Base-by-base conservation (phyloP, 2,113 vertebrate genomes). In the Carassius gibelio region DNA sequence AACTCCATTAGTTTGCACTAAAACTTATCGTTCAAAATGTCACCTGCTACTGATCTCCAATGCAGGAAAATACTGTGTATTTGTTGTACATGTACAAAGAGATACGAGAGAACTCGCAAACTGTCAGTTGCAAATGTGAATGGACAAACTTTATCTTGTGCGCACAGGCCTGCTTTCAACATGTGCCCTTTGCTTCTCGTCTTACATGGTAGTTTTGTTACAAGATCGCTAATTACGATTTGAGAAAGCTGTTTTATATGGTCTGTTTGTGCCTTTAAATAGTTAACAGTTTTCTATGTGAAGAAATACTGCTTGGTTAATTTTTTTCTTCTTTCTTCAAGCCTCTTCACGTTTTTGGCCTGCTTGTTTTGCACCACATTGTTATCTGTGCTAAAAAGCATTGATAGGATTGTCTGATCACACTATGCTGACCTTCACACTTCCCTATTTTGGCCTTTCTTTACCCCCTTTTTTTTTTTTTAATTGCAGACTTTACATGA, bases 1-100 rank as follows among this genome's bases (percentile, higher is more conserved):
- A 34, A 52, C 79, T 71, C 90, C 87, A 88, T 89, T 88, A 90
- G 92, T 93, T 96, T 97, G 96, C 96, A 96, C 96, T 96, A 95
- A 93, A 76, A 81, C 15, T 34, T 72, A 26, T 66, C 83, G 48
- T 85, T 85, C 77, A 75, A 88, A 86, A 84, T 82, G 89, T 91
- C 88, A 81, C 81, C 87, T 88, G 87, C 89, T 88, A 90, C 90
- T 90, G 89, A 90, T 88, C 86, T 90, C 85, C 84, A 84, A 84
- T 76, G 85, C 84, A 86, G 75, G 87, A 83, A 87, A 89, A 91
- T 90, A 88, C 88, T 91, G 89, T 90, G 89, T 91, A 87, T 90
- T 90, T 91, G 88, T 89, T 85, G 88, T 91, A 84, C 52, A 89
- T 91, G 87, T 90, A 89, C 87, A 85, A 86, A 80, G 69, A 89